Conservation (phyloP, 1,140 invertebrate genomes). For the Drosophila kohkoa region DNA sequence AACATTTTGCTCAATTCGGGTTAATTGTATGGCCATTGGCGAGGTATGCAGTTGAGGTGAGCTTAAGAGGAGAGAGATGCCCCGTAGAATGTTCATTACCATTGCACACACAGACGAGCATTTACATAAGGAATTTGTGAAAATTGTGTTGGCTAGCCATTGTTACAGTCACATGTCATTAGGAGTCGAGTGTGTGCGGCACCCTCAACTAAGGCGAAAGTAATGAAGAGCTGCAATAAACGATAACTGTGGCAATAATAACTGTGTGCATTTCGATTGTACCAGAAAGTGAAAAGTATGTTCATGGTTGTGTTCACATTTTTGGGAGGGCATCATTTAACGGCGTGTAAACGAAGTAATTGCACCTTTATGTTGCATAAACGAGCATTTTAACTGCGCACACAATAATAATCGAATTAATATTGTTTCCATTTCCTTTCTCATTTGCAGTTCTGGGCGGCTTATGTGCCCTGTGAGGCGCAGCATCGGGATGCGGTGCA, state of each 20-base stretch:
- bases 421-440: neutral
- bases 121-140: constrained; percentile 49
- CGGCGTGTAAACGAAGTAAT: neutral
- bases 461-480: constrained; percentile 93
- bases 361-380: neutral
- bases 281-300: neutral
- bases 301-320: neutral
- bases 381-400: neutral
- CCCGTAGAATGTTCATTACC: constrained; percentile 37
- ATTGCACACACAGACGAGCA: constrained; percentile 29
- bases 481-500: constrained; percentile 93
- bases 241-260: constrained; percentile 40
- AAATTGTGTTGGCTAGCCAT: constrained; percentile 31
- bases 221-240: constrained; percentile 53
- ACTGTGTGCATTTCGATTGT: neutral
- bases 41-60: neutral
- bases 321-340: neutral
- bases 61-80: neutral
- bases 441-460: constrained; percentile 93
- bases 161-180: constrained; percentile 46
- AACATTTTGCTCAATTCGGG: constrained; percentile 57
- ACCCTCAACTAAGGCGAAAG: constrained; percentile 10
- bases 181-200: constrained; percentile 10
- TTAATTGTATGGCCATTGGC: constrained; percentile 55
- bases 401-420: neutral